Base-by-base conservation (phyloP, 2,797 vertebrate genomes). In the Geotrypetes seraphini region DNA sequence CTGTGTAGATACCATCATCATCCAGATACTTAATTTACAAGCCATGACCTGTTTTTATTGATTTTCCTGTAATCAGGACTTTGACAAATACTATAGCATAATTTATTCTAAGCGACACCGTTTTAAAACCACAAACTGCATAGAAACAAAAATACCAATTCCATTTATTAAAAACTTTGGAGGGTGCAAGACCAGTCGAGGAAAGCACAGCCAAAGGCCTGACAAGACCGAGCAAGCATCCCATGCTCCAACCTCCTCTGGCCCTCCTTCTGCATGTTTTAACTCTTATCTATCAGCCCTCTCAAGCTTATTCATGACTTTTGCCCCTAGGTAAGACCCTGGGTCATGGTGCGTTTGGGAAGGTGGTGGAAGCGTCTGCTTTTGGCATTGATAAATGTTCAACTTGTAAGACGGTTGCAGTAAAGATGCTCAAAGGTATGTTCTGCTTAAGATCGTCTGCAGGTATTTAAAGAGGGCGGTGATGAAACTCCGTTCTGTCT, bases 381-480 rank as follows among this genome's bases (percentile, higher is more conserved):
- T 97, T 97, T 71, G 91, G 91, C 54, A 96, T 95, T 33, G 89
- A 95, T 80, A 97, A 92, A 68, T 78, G 91, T 48, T 95, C 92
- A 31, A 95, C 91, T 47, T 97, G 90, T 83, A 97, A 94, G 83
- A 97, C 89, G 7, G 92, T 95, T 47, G 92, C 92, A 25, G 92
- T 96, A 58, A 97, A 95, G 84, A 96, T 96, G 92, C 80, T 97
- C 21, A 97, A 97, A 91, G 91, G 92, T 97, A 84, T 49, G 44
- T 39, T 49, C 35, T 50, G 60, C 53, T 54, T 9, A 53, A 49
- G 44, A 45, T n/a, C n/a, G n/a, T n/a, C n/a, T n/a, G n/a, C n/a
- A n/a, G n/a, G n/a, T n/a, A n/a, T n/a, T n/a, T n/a, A n/a, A n/a
- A n/a, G n/a, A n/a, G n/a, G n/a, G n/a, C n/a, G n/a, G n/a, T n/a